Percentiles rank a stretch among this genome's conserved stretches.
phyloP scores from a whole-genome alignment of 2,888 invertebrate species.

The Balanococcus diminutus region DNA sequence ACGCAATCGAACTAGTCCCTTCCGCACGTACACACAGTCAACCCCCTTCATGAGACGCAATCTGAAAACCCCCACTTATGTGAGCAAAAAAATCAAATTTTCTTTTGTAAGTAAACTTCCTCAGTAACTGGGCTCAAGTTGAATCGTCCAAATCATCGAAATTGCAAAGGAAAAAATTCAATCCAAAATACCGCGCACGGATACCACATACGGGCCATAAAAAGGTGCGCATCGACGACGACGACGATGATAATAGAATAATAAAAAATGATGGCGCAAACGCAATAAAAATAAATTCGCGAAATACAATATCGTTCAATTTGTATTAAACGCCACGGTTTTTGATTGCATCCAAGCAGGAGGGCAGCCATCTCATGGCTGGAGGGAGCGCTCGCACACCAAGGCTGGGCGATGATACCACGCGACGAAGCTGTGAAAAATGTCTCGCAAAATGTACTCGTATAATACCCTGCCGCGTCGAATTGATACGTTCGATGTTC shows the following conservation, averaged over 20 bases:
- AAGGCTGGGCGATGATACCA: neutral
- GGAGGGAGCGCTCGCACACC: neutral
- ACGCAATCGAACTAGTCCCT: too few species aligned
- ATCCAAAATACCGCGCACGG: too few species aligned
- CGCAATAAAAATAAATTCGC: neutral
- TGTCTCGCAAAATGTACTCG: neutral
- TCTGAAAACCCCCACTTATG: too few species aligned
- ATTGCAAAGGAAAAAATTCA: too few species aligned
- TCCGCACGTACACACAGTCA: too few species aligned
- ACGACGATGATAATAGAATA: neutral
- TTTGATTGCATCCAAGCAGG: neutral
- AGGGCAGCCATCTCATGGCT: neutral
- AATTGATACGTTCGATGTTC: neutral
- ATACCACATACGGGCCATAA: too few species aligned
- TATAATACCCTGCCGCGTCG: neutral
- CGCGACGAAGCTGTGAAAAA: neutral
- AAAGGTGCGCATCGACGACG: too few species aligned
- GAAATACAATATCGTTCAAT: neutral
- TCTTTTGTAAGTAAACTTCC: too few species aligned
- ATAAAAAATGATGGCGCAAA: neutral
- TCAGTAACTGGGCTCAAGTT: too few species aligned
- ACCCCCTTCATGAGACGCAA: too few species aligned
- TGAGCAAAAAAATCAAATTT: too few species aligned
- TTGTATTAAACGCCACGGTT: neutral
- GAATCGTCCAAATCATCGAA: too few species aligned